phyloP scores from a whole-genome alignment of 2,797 vertebrate genomes.

The Acropternis orthonyx region DNA sequence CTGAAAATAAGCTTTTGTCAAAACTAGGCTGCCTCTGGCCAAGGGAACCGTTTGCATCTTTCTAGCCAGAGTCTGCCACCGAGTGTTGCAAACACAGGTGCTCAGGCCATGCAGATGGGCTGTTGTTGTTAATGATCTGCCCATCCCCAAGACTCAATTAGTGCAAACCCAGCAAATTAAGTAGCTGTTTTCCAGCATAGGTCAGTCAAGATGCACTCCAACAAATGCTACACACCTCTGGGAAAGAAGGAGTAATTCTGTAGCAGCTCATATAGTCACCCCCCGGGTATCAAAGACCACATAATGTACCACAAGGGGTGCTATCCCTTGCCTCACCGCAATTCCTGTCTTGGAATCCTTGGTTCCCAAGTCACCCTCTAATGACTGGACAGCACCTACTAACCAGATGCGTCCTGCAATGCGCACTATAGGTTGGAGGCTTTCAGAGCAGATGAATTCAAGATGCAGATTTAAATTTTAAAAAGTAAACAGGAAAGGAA shows the following conservation, averaged over 20 bases:
- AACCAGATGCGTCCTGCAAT: slow-evolving; percentile 19
- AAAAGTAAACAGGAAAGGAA: slow-evolving; percentile 56
- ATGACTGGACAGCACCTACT: slow-evolving; percentile 3
- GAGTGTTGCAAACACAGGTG: not conserved
- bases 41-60: slow-evolving; percentile 2
- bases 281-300: not conserved
- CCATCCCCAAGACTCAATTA: not conserved
- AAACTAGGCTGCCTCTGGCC: slow-evolving; percentile 30
- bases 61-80: slow-evolving; percentile 28
- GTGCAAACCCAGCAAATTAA: slow-evolving; percentile 50
- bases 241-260: not conserved
- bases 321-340: not conserved
- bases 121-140: not conserved
- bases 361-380: slow-evolving; percentile 18
- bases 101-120: not conserved
- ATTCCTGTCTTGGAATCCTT: not conserved
- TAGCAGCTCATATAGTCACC: not conserved
- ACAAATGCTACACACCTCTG: not conserved
- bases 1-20: slow-evolving; percentile 17
- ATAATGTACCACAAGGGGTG: not conserved
- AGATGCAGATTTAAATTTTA: slow-evolving; percentile 20
- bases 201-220: not conserved
- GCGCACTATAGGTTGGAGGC: not conserved
- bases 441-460: slow-evolving; percentile 35
- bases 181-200: not conserved